Base-by-base conservation (phyloP, 1,140 invertebrate species). In the Halesus radiatus region DNA sequence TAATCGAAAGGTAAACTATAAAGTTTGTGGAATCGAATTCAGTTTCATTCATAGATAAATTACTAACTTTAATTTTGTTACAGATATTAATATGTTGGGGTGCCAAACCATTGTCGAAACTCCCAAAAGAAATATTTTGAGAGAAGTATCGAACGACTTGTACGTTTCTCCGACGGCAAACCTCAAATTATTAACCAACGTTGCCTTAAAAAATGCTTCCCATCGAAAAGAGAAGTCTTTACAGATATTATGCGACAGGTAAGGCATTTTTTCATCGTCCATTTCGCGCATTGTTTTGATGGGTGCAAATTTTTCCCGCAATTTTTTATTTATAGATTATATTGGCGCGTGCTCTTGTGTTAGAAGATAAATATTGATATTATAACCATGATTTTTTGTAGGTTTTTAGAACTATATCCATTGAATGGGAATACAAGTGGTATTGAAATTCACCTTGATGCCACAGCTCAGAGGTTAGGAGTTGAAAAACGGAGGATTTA, bases 401-500 rank as follows among this genome's bases (percentile, higher is more conserved):
- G 91, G 84, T 92, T 92, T 84, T 87, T 92, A 68, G 87, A 89
- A 78, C 84, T 92, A 26, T 92, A 90, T 86, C 91, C 90, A 62
- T 84, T 92, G 29, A 85, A 88, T 80, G 86, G 86, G 22, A 85
- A 87, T 85, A 87, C 86, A 10, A 86, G 88, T 32, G 72, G 62
- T 50, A 32, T 73, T 26, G 88, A 90, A 85, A 91, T 93, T 78
- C 91, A 91, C 76, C 84, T 93, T 80, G 91, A 92, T 83, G 88
- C 86, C 77, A 90, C 91, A 32, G 91, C 91, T 78, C 87, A 88
- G 80, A 84, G 85, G 60, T 80, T 93, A 77, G 91, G 90, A 6
- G 91, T 92, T 10, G 93, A 94, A 85, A 92, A 94, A 83, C 85
- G 94, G 62, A 89, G 94, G 85, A 93, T 95, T 86, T 95, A 95